Percentiles rank a stretch among this genome's conserved stretches.
phyloP scores from a whole-genome alignment of 2,888 invertebrate species.

The Cryptus viduatorius region DNA sequence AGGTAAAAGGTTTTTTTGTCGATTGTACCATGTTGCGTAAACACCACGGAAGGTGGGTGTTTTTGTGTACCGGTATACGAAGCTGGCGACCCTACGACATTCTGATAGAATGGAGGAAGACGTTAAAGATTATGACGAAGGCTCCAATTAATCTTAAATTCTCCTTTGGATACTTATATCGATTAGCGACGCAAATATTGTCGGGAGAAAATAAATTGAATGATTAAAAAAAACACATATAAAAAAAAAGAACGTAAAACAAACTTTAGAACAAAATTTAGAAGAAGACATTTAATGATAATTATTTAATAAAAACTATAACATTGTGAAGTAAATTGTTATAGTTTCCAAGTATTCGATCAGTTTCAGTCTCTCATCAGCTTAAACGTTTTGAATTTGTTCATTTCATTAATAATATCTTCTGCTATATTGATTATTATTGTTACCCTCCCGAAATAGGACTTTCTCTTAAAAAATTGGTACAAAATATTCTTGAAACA shows the following conservation, averaged over 20 bases:
- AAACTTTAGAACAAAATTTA: slow-evolving; percentile 1
- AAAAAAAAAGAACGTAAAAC: slow-evolving; percentile 22
- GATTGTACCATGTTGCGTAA: slow-evolving; percentile 13
- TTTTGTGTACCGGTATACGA: slow-evolving; percentile 1
- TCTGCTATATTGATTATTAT: slow-evolving; percentile 3
- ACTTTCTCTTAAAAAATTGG: too few species aligned
- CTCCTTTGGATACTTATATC: slow-evolving; percentile 34
- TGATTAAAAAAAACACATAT: not conserved
- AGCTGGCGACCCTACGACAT: slow-evolving; percentile 3
- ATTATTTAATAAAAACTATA: slow-evolving; percentile 3
- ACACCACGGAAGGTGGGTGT: slow-evolving; percentile 21
- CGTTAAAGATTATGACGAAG: slow-evolving; percentile 39
- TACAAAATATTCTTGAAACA: too few species aligned
- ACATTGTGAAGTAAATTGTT: not conserved
- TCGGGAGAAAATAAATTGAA: not conserved
- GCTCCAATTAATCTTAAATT: not conserved
- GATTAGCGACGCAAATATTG: slow-evolving; percentile 24
- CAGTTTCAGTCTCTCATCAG: not conserved
- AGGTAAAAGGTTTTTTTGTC: not conserved
- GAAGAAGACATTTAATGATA: slow-evolving; percentile 19
- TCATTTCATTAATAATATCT: not conserved
- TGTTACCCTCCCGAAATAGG: not conserved
- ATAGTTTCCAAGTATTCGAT: not conserved
- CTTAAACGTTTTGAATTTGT: not conserved
- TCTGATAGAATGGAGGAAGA: slow-evolving; percentile 17